Evolutionary conservation across 2,888 invertebrate species (phyloP).

Genomic region (Scaptomyza polygonia): DNA sequence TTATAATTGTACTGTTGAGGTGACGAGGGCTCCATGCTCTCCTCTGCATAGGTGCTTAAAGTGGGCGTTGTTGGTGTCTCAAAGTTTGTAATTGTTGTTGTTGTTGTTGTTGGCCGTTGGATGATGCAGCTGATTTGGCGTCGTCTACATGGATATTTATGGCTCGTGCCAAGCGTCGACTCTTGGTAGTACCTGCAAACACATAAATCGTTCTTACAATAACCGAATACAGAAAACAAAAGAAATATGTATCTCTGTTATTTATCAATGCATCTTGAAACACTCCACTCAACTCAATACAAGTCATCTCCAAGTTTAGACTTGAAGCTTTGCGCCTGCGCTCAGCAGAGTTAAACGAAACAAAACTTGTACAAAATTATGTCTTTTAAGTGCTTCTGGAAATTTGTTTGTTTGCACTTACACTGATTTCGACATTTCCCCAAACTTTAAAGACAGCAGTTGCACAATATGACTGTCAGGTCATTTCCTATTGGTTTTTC

Average conservation of each 20-base stretch:
- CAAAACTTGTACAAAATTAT: constrained; percentile 54
- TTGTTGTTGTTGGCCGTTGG: constrained; percentile 53
- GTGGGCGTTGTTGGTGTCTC: constrained; percentile 65
- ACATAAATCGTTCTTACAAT: constrained; percentile 47
- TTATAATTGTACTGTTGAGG: constrained; percentile 51
- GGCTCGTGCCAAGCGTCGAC: constrained; percentile 77
- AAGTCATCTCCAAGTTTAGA: constrained; percentile 34
- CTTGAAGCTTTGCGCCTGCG: constrained; percentile 22
- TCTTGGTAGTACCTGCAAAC: constrained; percentile 62
- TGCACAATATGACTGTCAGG: constrained; percentile 22
- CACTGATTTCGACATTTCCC: constrained; percentile 41
- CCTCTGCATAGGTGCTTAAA: constrained; percentile 64
- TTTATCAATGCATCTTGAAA: constrained; percentile 70
- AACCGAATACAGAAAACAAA: constrained; percentile 15
- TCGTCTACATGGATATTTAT: constrained; percentile 63
- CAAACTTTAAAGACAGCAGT: constrained; percentile 38
- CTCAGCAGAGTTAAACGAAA: constrained; percentile 20
- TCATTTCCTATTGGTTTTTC: too few species aligned
- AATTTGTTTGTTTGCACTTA: constrained; percentile 54
- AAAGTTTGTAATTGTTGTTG: constrained; percentile 63
- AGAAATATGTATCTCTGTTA: constrained; percentile 58
- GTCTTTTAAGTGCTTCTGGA: constrained; percentile 68
- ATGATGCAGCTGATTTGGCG: constrained; percentile 71
- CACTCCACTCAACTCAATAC: constrained; percentile 54
- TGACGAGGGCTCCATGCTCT: constrained; percentile 39